Percentiles rank a stretch among this genome's conserved stretches.
phyloP scores from a whole-genome alignment of 2,888 invertebrate species.

The Mongoloraphidia duomilia region DNA sequence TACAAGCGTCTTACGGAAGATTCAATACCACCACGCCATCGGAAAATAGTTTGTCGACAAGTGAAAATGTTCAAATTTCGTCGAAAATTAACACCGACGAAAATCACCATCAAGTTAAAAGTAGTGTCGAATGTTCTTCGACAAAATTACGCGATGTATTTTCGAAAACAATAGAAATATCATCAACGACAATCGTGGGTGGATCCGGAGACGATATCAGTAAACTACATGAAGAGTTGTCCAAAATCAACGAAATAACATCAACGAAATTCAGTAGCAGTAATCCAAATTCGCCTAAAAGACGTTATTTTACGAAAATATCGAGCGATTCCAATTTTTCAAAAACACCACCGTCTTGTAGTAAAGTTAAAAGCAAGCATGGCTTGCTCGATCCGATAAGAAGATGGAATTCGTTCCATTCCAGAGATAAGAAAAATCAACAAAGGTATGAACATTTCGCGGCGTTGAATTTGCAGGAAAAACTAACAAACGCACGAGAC shows the following conservation, averaged over 20 bases:
- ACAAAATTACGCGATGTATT: slow-evolving; percentile 1
- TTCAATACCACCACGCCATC: no score
- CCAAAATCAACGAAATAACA: neutral
- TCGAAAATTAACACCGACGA: no score
- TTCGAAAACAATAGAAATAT: slow-evolving; percentile 4
- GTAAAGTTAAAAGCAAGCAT: neutral
- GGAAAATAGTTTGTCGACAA: no score
- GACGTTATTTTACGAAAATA: slow-evolving; percentile 1
- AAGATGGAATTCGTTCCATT: slow-evolving; percentile 17
- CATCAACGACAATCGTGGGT: neutral
- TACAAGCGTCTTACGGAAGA: no score
- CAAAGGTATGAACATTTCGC: neutral
- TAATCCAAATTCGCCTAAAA: neutral
- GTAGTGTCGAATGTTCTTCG: neutral
- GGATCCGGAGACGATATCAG: neutral
- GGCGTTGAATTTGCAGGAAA: neutral
- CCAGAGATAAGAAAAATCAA: slow-evolving; percentile 13
- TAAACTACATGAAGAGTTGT: no score
- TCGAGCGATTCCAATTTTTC: neutral
- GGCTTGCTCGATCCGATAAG: slow-evolving; percentile 7
- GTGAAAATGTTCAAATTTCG: no score
- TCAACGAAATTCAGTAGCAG: neutral
- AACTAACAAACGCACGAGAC: neutral
- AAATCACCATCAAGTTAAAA: no score
- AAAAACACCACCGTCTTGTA: neutral